Conservation (phyloP, 2,113 vertebrate species). For the Tangachromis dhanisi region DNA sequence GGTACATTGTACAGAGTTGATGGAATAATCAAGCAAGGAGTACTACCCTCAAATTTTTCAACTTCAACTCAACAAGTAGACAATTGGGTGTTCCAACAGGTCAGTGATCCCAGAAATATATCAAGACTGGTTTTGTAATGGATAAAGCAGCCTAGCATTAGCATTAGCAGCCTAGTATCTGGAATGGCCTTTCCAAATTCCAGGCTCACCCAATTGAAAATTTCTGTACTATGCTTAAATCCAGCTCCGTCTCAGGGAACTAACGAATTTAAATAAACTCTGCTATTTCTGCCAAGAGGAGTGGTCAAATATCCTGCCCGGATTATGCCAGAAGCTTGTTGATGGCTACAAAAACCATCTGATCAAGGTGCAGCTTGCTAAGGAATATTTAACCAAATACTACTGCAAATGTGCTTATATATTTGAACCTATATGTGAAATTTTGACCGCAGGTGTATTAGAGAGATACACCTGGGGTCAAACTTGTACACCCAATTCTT, state of each 20-base stretch:
- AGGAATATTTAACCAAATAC: neutral
- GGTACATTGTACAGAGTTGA: neutral
- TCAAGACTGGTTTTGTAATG: neutral
- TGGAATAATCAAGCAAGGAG: neutral
- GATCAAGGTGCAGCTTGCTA: neutral
- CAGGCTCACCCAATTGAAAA: neutral
- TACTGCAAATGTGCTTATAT: neutral
- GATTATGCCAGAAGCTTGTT: neutral
- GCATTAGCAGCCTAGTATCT: neutral
- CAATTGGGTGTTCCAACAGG: neutral
- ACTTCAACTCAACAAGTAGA: neutral
- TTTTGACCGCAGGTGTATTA: neutral
- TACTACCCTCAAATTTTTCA: neutral
- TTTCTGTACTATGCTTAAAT: neutral
- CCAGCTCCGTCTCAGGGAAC: neutral
- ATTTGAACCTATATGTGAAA: neutral
- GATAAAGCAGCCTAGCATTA: neutral
- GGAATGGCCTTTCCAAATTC: neutral
- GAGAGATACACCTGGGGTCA: neutral
- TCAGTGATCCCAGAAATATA: neutral
- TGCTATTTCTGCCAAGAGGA: neutral
- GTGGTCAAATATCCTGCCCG: neutral
- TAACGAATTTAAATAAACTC: neutral
- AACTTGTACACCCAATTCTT: neutral
- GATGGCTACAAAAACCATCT: neutral